phyloP scores from a whole-genome alignment of 2,797 vertebrate species.

The Aldrovandia affinis region DNA sequence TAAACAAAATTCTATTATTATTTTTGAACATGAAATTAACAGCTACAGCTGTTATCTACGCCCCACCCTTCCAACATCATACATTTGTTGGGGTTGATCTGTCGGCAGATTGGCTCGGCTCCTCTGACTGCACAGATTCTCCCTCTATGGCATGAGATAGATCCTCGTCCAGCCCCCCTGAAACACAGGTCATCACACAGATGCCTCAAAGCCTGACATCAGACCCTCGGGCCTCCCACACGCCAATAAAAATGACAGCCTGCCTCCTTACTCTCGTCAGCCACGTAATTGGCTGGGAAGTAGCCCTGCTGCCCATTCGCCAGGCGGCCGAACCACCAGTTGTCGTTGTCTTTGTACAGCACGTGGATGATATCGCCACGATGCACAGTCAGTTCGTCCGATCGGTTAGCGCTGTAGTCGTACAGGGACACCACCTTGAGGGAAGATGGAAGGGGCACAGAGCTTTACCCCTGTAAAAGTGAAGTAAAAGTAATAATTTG shows the following conservation, averaged over 20 bases:
- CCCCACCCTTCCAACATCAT: constrained; percentile 35
- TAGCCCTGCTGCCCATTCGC: constrained; percentile 91
- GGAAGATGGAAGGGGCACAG: constrained; percentile 67
- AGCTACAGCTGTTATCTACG: background rate
- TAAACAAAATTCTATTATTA: background rate
- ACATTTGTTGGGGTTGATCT: constrained; percentile 77
- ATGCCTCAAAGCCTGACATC: background rate
- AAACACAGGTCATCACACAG: constrained; percentile 54
- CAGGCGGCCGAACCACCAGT: constrained; percentile 96
- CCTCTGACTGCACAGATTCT: constrained; percentile 62
- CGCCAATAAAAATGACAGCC: background rate
- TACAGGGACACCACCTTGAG: constrained; percentile 87
- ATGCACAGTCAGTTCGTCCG: constrained; percentile 90
- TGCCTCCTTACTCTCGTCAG: constrained; percentile 86
- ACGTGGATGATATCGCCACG: constrained; percentile 94
- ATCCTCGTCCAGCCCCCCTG: constrained; percentile 76
- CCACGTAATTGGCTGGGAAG: constrained; percentile 93
- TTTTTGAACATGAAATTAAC: background rate
- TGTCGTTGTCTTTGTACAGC: constrained; percentile 98
- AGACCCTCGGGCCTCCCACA: constrained; percentile 12
- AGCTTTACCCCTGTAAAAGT: background rate
- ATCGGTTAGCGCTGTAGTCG: constrained; percentile 93
- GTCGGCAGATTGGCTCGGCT: constrained; percentile 59
- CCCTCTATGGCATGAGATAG: constrained; percentile 59
- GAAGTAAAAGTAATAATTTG: too few species aligned